Conservation (phyloP, 2,797 vertebrate species). For the Melopsittacus undulatus region DNA sequence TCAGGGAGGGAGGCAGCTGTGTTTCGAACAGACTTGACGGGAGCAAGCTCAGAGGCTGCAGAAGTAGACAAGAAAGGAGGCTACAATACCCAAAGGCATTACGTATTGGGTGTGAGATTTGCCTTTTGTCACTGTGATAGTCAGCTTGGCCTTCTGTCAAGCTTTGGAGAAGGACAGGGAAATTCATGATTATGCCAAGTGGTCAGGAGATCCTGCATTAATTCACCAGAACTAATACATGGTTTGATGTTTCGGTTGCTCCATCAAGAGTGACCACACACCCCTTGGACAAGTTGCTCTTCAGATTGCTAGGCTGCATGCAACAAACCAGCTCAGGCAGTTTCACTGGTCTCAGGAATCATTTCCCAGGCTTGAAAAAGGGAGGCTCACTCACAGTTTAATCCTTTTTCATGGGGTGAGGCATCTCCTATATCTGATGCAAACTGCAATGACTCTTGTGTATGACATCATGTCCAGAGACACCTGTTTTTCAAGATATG, state of each 20-base stretch:
- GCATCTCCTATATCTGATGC: not conserved
- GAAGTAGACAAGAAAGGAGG: not conserved
- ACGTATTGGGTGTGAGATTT: not conserved
- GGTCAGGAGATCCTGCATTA: not conserved
- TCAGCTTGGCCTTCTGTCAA: not conserved
- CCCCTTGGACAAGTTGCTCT: not conserved
- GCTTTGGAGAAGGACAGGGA: not conserved
- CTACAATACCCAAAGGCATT: not conserved
- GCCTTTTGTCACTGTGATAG: accelerated
- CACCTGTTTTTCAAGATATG: not conserved
- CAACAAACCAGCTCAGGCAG: not conserved
- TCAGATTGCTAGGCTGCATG: not conserved
- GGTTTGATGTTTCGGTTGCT: not conserved
- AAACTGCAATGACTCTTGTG: not conserved
- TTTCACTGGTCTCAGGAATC: not conserved
- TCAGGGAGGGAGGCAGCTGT: not conserved
- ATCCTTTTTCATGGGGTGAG: not conserved
- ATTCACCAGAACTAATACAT: not conserved
- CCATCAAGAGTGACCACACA: not conserved
- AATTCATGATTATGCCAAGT: not conserved
- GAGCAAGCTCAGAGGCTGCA: not conserved
- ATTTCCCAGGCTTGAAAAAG: not conserved
- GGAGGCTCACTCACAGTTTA: not conserved
- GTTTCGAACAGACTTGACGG: accelerated
- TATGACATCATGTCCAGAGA: not conserved